Evolutionary conservation across 1,140 invertebrate genomes (phyloP), one percentile per base, ranked within the genome.

Genomic region (Marisa cornuarietis): DNA sequence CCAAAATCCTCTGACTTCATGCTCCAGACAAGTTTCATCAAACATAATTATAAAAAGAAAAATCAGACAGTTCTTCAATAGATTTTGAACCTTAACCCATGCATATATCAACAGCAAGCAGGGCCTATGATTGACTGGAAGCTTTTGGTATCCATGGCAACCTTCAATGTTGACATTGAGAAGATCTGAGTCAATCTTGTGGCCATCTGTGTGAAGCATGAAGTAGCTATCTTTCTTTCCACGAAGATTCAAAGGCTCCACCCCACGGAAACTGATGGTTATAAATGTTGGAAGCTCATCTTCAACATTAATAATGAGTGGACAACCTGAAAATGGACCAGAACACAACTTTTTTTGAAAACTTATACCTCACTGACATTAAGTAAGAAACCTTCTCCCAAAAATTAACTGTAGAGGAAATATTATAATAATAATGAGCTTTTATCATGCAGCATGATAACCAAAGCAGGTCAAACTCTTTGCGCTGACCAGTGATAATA

Each of bases 231-330:
- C 75, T 31, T 78, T 68, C n/a, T 79, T 76, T 14, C 76, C 71
- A 24, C 63, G 65, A 22, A 69, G 52, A 51, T 85, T 83, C 1
- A 84, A 72, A 49, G 81, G 76, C 31, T 82, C 81, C 10, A 79
- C 51, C 18, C 84, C 79, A n/a, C 80, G 81, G 80, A 85, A 84
- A 73, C 81, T 84, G 81, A 85, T 85, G 5, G 82, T 80, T 71
- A 86, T 84, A 62, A 82, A 83, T n/a, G 83, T 83, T 24, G 82
- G 83, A 20, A 68, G 93, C 22, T 94, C 93, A 54, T 93, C 92
- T 79, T 90, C 87, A 22, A 93, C 92, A 71, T 90, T 85, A 9
- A 93, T 88, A 81, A 93, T 92, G 65, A 93, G 87, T 6, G 93
- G 93, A 79, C 91, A 92, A 13, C 92, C 92, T 92, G 82, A 42